phyloP scores from a whole-genome alignment of 2,797 vertebrate species.

The Ambastaia sidthimunki region DNA sequence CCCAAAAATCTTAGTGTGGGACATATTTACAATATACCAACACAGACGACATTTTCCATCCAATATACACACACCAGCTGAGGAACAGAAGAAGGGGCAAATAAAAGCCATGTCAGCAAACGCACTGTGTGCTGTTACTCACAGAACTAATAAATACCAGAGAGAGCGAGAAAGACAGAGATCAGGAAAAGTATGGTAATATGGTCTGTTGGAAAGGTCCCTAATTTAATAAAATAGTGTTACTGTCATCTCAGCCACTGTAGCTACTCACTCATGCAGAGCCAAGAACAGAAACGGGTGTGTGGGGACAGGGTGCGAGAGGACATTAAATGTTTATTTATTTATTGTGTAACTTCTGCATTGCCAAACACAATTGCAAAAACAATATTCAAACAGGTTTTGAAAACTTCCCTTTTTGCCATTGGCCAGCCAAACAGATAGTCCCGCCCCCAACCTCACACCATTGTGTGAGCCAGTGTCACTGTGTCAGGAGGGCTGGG shows the following conservation, averaged over 20 bases:
- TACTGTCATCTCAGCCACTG: constrained; percentile 35
- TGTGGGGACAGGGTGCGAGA: not conserved
- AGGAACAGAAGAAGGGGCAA: constrained; percentile 14
- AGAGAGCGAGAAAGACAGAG: constrained; percentile 36
- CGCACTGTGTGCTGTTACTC: constrained; percentile 45
- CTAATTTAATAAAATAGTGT: constrained; percentile 60
- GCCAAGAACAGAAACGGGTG: not conserved
- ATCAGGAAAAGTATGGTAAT: constrained; percentile 45
- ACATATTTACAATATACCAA: constrained; percentile 44
- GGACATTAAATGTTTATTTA: constrained; percentile 11
- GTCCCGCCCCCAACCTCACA: not conserved
- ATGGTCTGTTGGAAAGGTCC: constrained; percentile 46
- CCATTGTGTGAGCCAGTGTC: not conserved
- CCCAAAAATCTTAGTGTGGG: constrained; percentile 38
- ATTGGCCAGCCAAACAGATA: not conserved
- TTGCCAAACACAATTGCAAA: not conserved
- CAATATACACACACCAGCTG: constrained; percentile 42
- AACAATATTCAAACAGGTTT: not conserved
- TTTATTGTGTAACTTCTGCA: not conserved
- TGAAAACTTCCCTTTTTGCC: not conserved
- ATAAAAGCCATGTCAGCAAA: constrained; percentile 60
- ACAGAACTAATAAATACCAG: constrained; percentile 50
- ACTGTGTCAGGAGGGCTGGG: too few relatives aligned
- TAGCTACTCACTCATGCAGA: constrained; percentile 15
- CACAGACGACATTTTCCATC: constrained; percentile 49